Evolutionary conservation across 2,113 vertebrate genomes (phyloP).

Genomic region (Megaceryle maxima): DNA sequence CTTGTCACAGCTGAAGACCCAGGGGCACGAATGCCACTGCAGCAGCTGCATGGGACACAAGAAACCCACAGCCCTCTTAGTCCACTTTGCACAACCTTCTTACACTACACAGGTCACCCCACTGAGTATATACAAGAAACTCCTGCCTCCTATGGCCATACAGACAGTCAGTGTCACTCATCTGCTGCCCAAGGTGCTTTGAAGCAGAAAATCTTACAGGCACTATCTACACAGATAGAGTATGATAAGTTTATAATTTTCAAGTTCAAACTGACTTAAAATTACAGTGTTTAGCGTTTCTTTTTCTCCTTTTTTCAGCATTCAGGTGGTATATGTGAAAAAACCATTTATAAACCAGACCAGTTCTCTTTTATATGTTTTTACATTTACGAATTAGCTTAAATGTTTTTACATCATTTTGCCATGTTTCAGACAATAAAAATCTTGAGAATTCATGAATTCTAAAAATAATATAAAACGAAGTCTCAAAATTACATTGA

Average conservation of each 20-base stretch:
- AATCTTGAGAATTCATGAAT: not conserved
- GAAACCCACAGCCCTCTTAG: not conserved
- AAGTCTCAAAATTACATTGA: not conserved
- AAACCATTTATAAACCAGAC: not conserved
- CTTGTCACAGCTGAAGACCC: fast-evolving
- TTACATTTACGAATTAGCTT: not conserved
- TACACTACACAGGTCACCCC: not conserved
- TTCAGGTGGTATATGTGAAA: not conserved
- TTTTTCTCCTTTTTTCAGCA: not conserved
- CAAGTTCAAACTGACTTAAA: not conserved
- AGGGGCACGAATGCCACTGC: not conserved
- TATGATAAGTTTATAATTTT: not conserved
- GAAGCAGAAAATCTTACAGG: not conserved
- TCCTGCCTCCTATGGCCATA: not conserved
- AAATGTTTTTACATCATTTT: not conserved
- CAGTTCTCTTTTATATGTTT: not conserved
- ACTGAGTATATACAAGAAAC: not conserved
- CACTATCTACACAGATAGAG: not conserved
- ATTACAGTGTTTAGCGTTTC: not conserved
- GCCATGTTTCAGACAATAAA: not conserved
- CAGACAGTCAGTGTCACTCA: not conserved
- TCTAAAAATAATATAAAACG: not conserved
- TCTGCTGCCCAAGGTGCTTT: not conserved
- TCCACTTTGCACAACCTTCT: not conserved
- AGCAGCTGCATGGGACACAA: not conserved